These are phyloP conservation scores for Brachionus koreanus DNA, from an alignment of 1,140 invertebrate genomes.

Conservation along the genomic window DNA sequence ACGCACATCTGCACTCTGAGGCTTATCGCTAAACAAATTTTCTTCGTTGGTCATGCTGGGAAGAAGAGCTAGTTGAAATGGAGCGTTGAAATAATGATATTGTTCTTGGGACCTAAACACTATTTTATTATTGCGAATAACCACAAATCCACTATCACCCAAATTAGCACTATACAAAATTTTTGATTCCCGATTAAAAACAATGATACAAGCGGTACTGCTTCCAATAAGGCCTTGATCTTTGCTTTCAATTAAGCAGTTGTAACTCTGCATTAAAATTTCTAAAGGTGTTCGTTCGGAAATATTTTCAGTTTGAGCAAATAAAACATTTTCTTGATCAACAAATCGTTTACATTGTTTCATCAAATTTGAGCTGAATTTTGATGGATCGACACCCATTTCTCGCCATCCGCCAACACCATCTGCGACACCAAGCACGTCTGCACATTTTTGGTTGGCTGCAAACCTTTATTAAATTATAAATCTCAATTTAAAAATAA, in stretches of 20 bases:
- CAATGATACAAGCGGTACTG: slow-evolving; percentile 91
- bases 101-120: slow-evolving; percentile 89
- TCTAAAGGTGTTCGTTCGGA: slow-evolving; percentile 47
- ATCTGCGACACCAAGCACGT: slow-evolving; percentile 76
- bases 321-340: slow-evolving; percentile 73
- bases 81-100: slow-evolving; percentile 97
- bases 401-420: slow-evolving; percentile 94
- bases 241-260: slow-evolving; percentile 84
- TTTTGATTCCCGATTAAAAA: slow-evolving; percentile 80
- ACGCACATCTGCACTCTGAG: slow-evolving; percentile 81
- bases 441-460: slow-evolving; percentile 1
- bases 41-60: slow-evolving; percentile 73
- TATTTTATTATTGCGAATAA: slow-evolving; percentile 70
- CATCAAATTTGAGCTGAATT: slow-evolving; percentile 89
- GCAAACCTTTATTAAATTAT: neutral
- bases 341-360: slow-evolving; percentile 86
- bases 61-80: slow-evolving; percentile 87
- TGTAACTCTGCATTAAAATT: slow-evolving; percentile 61
- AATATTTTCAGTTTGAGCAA: slow-evolving; percentile 76
- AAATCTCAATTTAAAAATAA: neutral
- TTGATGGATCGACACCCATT: slow-evolving; percentile 94
- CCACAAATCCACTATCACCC: slow-evolving; percentile 94
- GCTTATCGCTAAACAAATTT: slow-evolving; percentile 58
- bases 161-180: slow-evolving; percentile 91
- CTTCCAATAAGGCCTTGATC: slow-evolving; percentile 67